Base-by-base conservation (phyloP, 2,888 invertebrate species). In the Chironomus riparius region DNA sequence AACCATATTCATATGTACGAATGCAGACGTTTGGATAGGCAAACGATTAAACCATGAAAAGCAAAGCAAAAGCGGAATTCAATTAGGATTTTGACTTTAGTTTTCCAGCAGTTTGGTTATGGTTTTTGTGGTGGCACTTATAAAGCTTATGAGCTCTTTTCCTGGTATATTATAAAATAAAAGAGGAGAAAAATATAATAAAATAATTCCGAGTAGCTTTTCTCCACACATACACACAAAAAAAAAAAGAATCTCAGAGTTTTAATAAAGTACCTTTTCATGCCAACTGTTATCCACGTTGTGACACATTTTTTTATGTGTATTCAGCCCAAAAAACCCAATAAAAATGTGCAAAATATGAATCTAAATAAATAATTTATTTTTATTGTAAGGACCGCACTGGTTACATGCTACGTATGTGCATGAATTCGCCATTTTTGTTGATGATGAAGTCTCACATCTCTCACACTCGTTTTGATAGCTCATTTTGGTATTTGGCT, bases 331-430 rank as follows among this genome's bases (percentile, higher is more conserved):
- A 70, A 47, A 47, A 68, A 38, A 70, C 47, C 22, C 21, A 47
- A 48, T 21, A 22, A 70, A 70, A 70, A 15, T 50, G 24, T 28
- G 47, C 48, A 70, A 70, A 47, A 70, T 70, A 48, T 70, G 50
- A 47, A 50, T 50, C 15, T 18, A 24, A 48, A 22, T 70, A 70
- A 70, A 70, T 70, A 48, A 70, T 48, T 48, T 50, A 47, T 70
- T 70, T 69, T 70, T 65, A 65, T 65, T 65, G 21, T 65, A 56
- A 56, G 56, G 56, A 56, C 15, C 56, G 18, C 56, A 56, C 15
- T 56, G 56, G 56, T 56, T 56, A 56, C 56, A 56, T 56, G 15
- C 18, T 56, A 7, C 18, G 15, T 15, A 56, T 56, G 56, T 56
- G 15, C 15, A 18, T 56, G 38, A 38, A 38, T 38, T 38, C 38